Evolutionary conservation across 2,888 invertebrate genomes (phyloP), one percentile per base, ranked within the genome.

Genomic region (Eristalis pertinax): DNA sequence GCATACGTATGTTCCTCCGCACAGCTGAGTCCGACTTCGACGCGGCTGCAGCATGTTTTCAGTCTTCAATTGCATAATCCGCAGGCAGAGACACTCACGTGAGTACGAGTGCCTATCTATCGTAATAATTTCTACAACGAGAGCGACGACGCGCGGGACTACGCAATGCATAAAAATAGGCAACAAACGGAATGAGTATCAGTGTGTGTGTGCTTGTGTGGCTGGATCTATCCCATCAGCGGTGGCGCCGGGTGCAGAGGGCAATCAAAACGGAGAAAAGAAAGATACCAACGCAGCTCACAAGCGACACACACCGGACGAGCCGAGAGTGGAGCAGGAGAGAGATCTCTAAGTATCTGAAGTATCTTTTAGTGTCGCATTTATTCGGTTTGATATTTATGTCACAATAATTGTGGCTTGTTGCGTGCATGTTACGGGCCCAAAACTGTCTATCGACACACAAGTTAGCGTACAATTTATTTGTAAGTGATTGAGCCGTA

Each of bases 161-260:
- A 87, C 86, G 86, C 86, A 87, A 83, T 83, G 83, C 67, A 87
- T 83, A 83, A 87, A 87, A 87, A 87, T 87, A 87, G 86, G 56
- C 82, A 83, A 74, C 69, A 75, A 79, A 79, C 79, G 38, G 56
- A 79, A 79, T 79, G 38, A 77, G 70, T 50, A 41, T 69, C 29
- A 69, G 68, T 69, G 24, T 64, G 77, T 63, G 70, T 15, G n/a
- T 13, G 29, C 11, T 10, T 26, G 24, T 58, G 22, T 58, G n/a
- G n/a, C n/a, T n/a, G n/a, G n/a, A 50, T 63, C 62, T 29, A 2
- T 29, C 29, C 5, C 29, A 29, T 29, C 29, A 29, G 29, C 32
- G 32, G 7, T 1, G 32, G 8, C 32, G 32, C 32, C 32, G 32
- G 73, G 32, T 41, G 64, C 10, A 41, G 11, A 38, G 62, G 26